Conservation (phyloP, 2,888 invertebrate species). For the Cryptocheilus praepositus region DNA sequence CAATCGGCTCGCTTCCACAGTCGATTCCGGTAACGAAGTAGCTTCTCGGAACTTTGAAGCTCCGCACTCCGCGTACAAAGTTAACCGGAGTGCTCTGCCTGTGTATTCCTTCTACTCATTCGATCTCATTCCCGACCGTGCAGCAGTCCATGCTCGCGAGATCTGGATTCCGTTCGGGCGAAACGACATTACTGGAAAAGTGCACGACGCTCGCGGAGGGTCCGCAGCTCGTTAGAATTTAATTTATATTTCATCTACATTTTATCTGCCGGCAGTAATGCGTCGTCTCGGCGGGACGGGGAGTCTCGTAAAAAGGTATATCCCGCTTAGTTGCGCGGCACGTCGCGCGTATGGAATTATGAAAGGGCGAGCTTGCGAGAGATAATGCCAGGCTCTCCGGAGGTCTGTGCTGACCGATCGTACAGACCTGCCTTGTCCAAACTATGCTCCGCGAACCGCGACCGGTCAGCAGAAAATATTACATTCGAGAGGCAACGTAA, state of each 20-base stretch:
- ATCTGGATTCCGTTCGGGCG: not conserved
- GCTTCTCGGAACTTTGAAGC: constrained; percentile 31
- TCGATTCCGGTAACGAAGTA: constrained; percentile 33
- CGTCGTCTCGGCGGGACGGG: constrained; percentile 2
- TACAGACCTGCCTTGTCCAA: too few relatives aligned
- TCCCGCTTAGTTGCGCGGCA: too few relatives aligned
- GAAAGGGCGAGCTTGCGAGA: too few relatives aligned
- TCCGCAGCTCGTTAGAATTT: constrained; percentile 28
- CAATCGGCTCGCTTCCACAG: constrained; percentile 15
- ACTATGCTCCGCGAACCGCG: too few relatives aligned
- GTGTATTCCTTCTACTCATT: not conserved
- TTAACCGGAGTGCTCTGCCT: not conserved
- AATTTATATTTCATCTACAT: constrained; percentile 29
- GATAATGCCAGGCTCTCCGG: too few relatives aligned
- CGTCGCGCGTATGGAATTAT: too few relatives aligned
- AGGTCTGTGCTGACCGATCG: too few relatives aligned
- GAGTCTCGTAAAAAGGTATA: not conserved
- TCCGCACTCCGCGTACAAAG: not conserved
- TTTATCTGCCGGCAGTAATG: constrained; percentile 10
- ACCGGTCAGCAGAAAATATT: too few relatives aligned
- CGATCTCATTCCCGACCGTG: not conserved
- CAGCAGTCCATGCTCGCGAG: not conserved
- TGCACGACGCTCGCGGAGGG: not conserved
- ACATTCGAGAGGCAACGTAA: too few relatives aligned
- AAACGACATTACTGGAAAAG: not conserved